Conservation (phyloP, 2,113 vertebrate genomes). For the Cololabis saira region DNA sequence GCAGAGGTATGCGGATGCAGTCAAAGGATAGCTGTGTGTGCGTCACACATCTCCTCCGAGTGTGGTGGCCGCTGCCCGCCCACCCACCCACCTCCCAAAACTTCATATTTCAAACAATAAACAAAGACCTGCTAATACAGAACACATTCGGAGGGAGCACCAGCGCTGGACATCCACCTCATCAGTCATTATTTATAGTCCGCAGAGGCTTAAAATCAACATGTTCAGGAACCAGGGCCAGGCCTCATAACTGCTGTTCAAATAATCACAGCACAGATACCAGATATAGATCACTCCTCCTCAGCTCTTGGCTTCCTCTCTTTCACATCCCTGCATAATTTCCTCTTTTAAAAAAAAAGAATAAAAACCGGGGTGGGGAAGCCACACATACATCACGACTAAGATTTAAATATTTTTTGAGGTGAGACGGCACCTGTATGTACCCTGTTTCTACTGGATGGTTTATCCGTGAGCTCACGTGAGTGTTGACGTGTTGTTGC, state of each 20-base stretch:
- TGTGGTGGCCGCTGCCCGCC: slow-evolving; percentile 38
- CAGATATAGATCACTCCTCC: slow-evolving; percentile 60
- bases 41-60: slow-evolving; percentile 59
- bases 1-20: slow-evolving; percentile 63
- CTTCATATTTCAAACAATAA: slow-evolving; percentile 53
- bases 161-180: slow-evolving; percentile 58
- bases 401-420: background rate
- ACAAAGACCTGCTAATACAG: slow-evolving; percentile 70
- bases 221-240: slow-evolving; percentile 68
- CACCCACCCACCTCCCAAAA: slow-evolving; percentile 40
- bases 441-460: background rate
- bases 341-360: background rate
- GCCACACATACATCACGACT: background rate
- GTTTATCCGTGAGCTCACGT: background rate
- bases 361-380: no score
- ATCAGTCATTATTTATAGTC: slow-evolving; percentile 77
- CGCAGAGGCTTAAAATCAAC: slow-evolving; percentile 73
- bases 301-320: slow-evolving; percentile 7
- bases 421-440: background rate
- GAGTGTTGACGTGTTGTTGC: background rate
- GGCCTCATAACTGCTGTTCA: slow-evolving; percentile 75
- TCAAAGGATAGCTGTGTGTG: slow-evolving; percentile 63
- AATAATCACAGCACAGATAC: slow-evolving; percentile 76
- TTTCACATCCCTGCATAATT: slow-evolving; percentile 18
- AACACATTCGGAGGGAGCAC: slow-evolving; percentile 65